Evolutionary conservation across 2,888 invertebrate species (phyloP).

Genomic region (Tinea pellionella): DNA sequence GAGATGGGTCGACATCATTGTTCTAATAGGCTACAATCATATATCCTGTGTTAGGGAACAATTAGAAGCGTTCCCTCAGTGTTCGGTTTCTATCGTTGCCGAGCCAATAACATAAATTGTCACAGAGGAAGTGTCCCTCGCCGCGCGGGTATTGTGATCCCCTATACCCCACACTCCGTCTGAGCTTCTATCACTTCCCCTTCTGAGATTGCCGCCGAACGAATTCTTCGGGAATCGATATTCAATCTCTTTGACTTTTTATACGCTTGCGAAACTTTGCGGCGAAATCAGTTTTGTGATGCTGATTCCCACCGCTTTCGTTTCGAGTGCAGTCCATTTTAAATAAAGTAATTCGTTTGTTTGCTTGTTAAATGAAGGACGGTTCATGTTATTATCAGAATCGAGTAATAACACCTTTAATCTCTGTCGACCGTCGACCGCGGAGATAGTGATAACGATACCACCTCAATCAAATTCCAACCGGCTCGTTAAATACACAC

Average conservation of each 20-base stretch:
- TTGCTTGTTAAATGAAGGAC: background rate
- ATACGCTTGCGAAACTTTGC: constrained; percentile 28
- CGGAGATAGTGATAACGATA: background rate
- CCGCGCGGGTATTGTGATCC: constrained; percentile 17
- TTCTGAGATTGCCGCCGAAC: constrained; percentile 50
- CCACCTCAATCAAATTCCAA: background rate
- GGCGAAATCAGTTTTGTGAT: constrained; percentile 1
- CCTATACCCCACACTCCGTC: constrained; percentile 20
- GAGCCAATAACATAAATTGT: constrained; percentile 67
- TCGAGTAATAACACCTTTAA: background rate
- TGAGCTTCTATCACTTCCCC: constrained; percentile 21
- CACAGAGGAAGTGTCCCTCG: constrained; percentile 42
- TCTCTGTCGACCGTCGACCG: background rate
- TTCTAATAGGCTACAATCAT: background rate
- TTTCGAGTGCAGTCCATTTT: constrained; percentile 15
- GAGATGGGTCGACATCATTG: background rate
- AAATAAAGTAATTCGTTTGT: constrained; percentile 18
- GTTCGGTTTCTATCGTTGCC: constrained; percentile 17
- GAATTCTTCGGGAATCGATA: constrained; percentile 56
- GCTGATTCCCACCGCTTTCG: constrained; percentile 3
- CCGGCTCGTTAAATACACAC: background rate
- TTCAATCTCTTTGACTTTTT: constrained; percentile 67
- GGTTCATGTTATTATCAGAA: background rate
- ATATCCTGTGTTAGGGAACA: constrained; percentile 65
- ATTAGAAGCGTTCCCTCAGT: constrained; percentile 55